phyloP scores from a whole-genome alignment of 2,113 vertebrate genomes.

The Cepphus grylle region DNA sequence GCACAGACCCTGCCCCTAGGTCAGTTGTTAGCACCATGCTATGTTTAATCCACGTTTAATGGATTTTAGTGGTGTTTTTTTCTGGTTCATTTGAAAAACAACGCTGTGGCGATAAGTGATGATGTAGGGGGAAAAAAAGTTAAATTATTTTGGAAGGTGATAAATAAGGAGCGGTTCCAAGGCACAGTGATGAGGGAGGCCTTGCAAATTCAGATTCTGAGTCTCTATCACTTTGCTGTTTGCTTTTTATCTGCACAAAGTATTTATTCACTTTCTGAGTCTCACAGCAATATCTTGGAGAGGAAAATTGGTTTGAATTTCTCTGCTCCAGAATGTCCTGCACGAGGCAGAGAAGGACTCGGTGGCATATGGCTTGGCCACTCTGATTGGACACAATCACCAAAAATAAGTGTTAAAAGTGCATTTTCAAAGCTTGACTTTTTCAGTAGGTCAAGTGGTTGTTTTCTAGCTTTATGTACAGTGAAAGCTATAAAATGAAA shows the following conservation, averaged over 20 bases:
- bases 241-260: background rate
- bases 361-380: accelerated
- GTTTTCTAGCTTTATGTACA: background rate
- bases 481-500: background rate
- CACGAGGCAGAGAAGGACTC: background rate
- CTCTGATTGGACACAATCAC: too few relatives aligned
- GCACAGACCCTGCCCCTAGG: background rate
- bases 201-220: background rate
- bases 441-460: background rate
- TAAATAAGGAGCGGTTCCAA: background rate
- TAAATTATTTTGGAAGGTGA: background rate
- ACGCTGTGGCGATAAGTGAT: background rate
- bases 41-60: background rate
- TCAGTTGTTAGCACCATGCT: background rate
- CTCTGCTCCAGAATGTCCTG: background rate
- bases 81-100: background rate
- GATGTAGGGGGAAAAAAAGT: accelerated
- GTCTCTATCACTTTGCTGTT: background rate
- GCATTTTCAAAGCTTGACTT: background rate
- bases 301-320: background rate
- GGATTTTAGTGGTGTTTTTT: background rate
- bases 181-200: background rate
- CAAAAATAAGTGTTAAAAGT: background rate
- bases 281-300: background rate
- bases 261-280: background rate